Evolutionary conservation across 2,113 vertebrate genomes (phyloP).

Genomic region (Alligator sinensis): DNA sequence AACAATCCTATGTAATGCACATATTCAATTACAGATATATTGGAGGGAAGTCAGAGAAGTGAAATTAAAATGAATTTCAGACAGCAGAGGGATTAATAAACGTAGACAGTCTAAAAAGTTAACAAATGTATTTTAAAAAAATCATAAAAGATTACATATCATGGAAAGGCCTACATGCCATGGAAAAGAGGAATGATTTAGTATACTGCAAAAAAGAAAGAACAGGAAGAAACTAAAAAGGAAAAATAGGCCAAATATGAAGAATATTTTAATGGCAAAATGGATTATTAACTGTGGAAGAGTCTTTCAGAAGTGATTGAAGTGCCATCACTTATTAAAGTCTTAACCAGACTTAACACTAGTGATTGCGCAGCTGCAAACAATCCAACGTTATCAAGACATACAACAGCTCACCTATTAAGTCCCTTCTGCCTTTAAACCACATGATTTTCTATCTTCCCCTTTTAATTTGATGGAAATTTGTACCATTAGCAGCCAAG

Average conservation of each 20-base stretch:
- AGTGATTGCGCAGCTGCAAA: background rate
- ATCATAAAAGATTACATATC: background rate
- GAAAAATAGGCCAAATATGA: no score
- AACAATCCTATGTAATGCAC: background rate
- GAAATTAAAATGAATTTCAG: no score
- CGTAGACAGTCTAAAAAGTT: background rate
- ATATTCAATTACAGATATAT: background rate
- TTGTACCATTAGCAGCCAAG: background rate
- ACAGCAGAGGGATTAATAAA: background rate
- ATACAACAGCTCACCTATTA: background rate
- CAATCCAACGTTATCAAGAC: background rate
- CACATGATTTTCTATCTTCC: background rate
- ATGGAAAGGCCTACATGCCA: background rate
- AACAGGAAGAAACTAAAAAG: background rate
- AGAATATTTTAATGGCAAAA: no score
- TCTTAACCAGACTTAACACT: background rate
- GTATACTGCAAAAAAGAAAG: background rate
- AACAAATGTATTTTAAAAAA: background rate
- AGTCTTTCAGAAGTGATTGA: background rate
- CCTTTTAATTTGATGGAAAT: background rate
- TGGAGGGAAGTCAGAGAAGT: background rate
- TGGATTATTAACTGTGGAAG: background rate
- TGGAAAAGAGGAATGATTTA: background rate
- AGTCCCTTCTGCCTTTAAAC: background rate
- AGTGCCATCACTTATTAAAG: background rate